phyloP scores from a whole-genome alignment of 2,797 vertebrate genomes.

The Linurgus olivaceus region DNA sequence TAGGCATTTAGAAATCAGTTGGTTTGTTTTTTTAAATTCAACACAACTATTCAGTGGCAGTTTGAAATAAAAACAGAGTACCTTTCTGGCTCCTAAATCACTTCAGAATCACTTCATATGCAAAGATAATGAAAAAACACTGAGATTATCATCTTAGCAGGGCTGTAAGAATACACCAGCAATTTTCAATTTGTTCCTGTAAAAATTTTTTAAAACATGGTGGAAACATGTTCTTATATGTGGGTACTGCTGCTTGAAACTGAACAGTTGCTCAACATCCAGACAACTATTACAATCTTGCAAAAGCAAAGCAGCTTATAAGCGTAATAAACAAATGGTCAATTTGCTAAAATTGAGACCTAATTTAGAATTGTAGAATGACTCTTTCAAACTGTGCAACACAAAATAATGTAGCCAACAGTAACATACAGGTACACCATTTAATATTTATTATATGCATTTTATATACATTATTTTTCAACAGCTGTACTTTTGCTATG shows the following conservation, averaged over 20 bases:
- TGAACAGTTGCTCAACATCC: constrained; percentile 44
- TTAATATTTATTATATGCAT: constrained; percentile 99
- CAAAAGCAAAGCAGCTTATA: constrained; percentile 57
- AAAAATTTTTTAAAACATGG: background rate
- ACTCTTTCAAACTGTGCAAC: constrained; percentile 75
- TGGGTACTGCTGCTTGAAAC: constrained; percentile 26
- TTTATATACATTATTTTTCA: constrained; percentile 98
- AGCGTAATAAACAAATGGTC: constrained; percentile 64
- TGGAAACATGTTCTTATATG: constrained; percentile 65
- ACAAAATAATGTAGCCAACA: constrained; percentile 80
- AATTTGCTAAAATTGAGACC: constrained; percentile 65
- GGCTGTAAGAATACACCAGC: background rate
- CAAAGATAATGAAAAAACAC: background rate
- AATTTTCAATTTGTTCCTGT: background rate
- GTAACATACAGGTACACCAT: constrained; percentile 95
- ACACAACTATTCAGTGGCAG: background rate
- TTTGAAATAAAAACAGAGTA: background rate
- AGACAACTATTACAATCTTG: constrained; percentile 62
- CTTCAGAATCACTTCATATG: background rate
- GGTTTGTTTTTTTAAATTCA: background rate
- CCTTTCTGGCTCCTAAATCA: background rate
- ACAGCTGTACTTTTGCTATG: constrained; percentile 90
- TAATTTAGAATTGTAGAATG: constrained; percentile 70
- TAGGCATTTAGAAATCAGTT: background rate
- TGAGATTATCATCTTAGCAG: background rate